Percentiles rank a stretch among this genome's conserved stretches.
Evolutionary conservation across 1,140 invertebrate species (phyloP).

Genomic region (Cherax quadricarinatus): DNA sequence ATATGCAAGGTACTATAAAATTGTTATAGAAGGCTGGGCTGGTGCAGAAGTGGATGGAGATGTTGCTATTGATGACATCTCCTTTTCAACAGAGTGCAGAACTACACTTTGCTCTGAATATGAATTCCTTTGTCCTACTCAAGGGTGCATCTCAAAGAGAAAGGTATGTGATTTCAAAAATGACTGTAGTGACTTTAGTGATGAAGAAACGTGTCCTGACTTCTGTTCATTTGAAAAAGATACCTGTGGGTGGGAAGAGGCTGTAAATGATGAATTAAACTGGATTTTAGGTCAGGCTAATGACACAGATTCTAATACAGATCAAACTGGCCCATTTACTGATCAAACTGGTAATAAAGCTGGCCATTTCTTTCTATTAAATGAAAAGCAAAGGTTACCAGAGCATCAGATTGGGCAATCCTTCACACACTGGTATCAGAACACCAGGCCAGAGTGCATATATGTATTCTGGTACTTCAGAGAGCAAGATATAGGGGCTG

Average conservation of each 20-base stretch:
- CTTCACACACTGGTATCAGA: constrained; percentile 49
- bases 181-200: constrained; percentile 50
- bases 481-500: constrained; percentile 15
- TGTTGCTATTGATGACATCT: constrained; percentile 57
- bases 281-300: constrained; percentile 55
- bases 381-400: constrained; percentile 9
- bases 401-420: not conserved
- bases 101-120: constrained; percentile 29
- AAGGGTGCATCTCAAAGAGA: constrained; percentile 23
- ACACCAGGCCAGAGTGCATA: constrained; percentile 44
- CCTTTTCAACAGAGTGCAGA: constrained; percentile 37
- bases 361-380: constrained; percentile 50
- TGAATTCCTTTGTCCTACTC: constrained; percentile 22
- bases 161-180: constrained; percentile 51
- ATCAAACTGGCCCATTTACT: constrained; percentile 48
- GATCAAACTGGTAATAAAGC: constrained; percentile 12
- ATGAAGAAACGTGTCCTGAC: constrained; percentile 51
- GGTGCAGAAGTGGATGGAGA: constrained; percentile 23
- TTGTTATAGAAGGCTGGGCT: constrained; percentile 40
- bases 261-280: constrained; percentile 29
- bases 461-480: constrained; percentile 52
- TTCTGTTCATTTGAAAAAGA: constrained; percentile 53
- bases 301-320: constrained; percentile 40
- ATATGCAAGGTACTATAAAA: constrained; percentile 51
- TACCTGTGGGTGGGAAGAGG: constrained; percentile 56